Evolutionary conservation across 2,113 vertebrate genomes (phyloP).

Genomic region (Paraplagusia blochii): DNA sequence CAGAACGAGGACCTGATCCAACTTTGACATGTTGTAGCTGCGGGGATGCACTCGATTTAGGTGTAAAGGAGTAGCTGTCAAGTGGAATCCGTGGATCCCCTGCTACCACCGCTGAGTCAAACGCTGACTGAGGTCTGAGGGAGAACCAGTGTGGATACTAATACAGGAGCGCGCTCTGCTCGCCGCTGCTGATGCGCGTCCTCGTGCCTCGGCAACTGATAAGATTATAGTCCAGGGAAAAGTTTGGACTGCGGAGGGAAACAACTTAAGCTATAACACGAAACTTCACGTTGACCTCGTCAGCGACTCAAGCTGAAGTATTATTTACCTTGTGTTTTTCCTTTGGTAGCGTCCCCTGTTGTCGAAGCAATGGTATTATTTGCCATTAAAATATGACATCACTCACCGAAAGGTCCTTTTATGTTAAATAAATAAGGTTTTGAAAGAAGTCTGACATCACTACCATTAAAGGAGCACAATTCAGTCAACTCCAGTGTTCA

Average conservation of each 20-base stretch:
- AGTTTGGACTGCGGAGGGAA: constrained; percentile 7
- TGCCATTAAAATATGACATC: too few relatives aligned
- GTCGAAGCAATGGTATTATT: too few relatives aligned
- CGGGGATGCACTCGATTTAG: constrained; percentile 68
- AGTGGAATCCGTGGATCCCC: constrained; percentile 55
- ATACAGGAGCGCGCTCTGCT: constrained; percentile 57
- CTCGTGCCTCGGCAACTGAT: constrained; percentile 42
- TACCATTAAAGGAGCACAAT: too few relatives aligned
- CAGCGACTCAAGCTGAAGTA: too few relatives aligned
- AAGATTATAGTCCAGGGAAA: constrained; percentile 40
- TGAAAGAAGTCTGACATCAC: too few relatives aligned
- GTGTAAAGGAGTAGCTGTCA: constrained; percentile 58
- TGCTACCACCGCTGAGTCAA: constrained; percentile 60
- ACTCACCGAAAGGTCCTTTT: too few relatives aligned
- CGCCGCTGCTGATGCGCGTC: constrained; percentile 44
- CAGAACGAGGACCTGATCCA: constrained; percentile 90
- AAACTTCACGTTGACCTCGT: background rate
- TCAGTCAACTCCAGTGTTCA: too few relatives aligned
- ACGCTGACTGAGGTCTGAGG: constrained; percentile 56
- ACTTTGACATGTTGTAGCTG: constrained; percentile 84
- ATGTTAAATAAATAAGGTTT: too few relatives aligned
- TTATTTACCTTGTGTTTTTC: too few relatives aligned
- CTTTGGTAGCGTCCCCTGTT: too few relatives aligned
- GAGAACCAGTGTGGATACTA: constrained; percentile 53
- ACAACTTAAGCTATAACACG: background rate